These are phyloP conservation scores for Myotis findleyi DNA, from an alignment of 2,797 vertebrate genomes.

Conservation along the genomic window DNA sequence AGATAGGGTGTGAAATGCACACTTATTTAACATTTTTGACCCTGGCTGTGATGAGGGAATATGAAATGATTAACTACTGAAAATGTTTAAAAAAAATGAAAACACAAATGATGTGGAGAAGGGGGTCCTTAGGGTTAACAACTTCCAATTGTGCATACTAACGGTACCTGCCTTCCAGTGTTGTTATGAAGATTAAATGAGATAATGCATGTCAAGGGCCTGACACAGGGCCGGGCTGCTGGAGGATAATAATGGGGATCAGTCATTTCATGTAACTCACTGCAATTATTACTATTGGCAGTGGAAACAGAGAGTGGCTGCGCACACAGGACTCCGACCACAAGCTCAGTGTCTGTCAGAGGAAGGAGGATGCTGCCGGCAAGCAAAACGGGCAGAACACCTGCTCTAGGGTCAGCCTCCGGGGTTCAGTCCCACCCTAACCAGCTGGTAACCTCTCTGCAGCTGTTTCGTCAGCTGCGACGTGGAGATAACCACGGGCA, in stretches of 20 bases:
- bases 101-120: not conserved
- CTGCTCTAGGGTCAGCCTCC: not conserved
- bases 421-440: not conserved
- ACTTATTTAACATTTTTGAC: not conserved
- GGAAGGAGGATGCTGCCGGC: not conserved
- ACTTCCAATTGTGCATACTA: not conserved
- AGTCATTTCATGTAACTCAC: too few relatives aligned
- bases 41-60: not conserved
- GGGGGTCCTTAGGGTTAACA: not conserved
- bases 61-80: not conserved
- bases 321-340: not conserved
- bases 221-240: not conserved
- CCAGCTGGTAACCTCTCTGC: not conserved
- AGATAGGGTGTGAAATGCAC: not conserved
- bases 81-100: not conserved
- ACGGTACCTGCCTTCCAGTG: not conserved
- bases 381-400: too few relatives aligned
- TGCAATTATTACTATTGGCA: not conserved
- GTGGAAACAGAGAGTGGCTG: not conserved
- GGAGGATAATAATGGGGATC: not conserved
- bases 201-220: not conserved
- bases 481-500: not conserved
- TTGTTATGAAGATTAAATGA: not conserved
- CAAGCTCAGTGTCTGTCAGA: fast-evolving
- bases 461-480: not conserved